Evolutionary conservation across 2,888 invertebrate genomes (phyloP), one percentile per base, ranked within the genome.

Genomic region (Venusia cambrica): DNA sequence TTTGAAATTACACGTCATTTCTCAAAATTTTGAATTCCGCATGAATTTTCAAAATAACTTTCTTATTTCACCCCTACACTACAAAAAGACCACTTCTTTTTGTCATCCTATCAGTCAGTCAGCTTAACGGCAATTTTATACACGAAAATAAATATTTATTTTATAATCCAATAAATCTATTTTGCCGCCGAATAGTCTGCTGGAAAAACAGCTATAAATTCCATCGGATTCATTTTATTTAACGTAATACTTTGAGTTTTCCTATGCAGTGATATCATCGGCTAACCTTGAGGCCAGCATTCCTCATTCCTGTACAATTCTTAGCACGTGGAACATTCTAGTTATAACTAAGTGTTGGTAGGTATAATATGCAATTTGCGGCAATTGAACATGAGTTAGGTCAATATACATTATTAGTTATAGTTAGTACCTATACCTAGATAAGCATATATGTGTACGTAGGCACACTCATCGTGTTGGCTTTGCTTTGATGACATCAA

Each of bases 271-370:
- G 73, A 74, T 73, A 75, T 71, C 63, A 72, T 73, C 47, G 40
- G 63, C 50, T 73, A 47, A 65, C 78, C 80, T 83, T 81, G 81
- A 68, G 51, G 48, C 40, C 34, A 57, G 57, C 73, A 76, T 77
- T 74, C 75, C 59, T 62, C 54, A 57, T 58, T 62, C 56, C 55
- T 43, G 45, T 42, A 44, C 29, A 33, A 34, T 44, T 29, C 22
- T 41, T 52, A 51, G 62, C 64, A 71, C 73, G 66, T 75, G 73
- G 68, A 55, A 67, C 58, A 62, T 65, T 64, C 55, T 50, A 59
- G 54, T 65, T 64, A 55, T 50, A 59, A 54, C 47, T 59, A 62
- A 62, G 61, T 53, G 61, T 59, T 63, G 62, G 58, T 57, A 54
- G 52, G 53, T 57, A 52, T 62, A 61, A n/a, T 54, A 31, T 28